Evolutionary conservation across 2,888 invertebrate genomes (phyloP), one percentile per base, ranked within the genome.

Genomic region (Polyommatus icarus): DNA sequence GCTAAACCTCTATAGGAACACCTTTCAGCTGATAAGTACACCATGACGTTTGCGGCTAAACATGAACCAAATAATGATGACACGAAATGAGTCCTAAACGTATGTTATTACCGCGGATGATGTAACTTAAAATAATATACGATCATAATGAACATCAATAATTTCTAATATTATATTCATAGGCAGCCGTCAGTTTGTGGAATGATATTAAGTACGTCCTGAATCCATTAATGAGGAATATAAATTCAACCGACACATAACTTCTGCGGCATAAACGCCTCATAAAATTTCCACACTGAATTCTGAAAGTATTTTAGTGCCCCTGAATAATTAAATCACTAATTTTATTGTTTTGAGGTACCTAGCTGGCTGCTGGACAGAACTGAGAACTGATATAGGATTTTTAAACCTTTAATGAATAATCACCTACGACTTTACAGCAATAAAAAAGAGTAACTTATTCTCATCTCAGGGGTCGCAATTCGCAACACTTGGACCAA

Each of bases 181-280:
- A 67, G 67, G 20, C 59, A 29, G 29, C 67, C 67, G 67, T 29
- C 61, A 61, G 61, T 61, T 61, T 24, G 59, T 59, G 24, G 61
- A 61, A 61, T 67, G 29, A 18, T 32, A 67, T 29, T 67, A 67
- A 67, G 29, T 67, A 67, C 67, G 29, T 67, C 67, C 67, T 67
- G 32, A 67, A 67, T 67, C 67, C 67, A 18, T 67, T 67, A 67
- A 67, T 67, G 67, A 67, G 67, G 29, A 32, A 67, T 67, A 67
- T 67, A 67, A 67, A 67, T 67, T 67, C 29, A 67, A 32, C 67
- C 15, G 67, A 67, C 67, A 67, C 67, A 67, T 67, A 67, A 67
- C 32, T 67, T 32, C 67, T 24, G 67, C 67, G 67, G 6, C 18
- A 18, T 67, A 32, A 67, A 67, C 29, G 32, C 12, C 29, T 5